phyloP scores from a whole-genome alignment of 2,797 vertebrate species.

The Sphenopsis melanotis region DNA sequence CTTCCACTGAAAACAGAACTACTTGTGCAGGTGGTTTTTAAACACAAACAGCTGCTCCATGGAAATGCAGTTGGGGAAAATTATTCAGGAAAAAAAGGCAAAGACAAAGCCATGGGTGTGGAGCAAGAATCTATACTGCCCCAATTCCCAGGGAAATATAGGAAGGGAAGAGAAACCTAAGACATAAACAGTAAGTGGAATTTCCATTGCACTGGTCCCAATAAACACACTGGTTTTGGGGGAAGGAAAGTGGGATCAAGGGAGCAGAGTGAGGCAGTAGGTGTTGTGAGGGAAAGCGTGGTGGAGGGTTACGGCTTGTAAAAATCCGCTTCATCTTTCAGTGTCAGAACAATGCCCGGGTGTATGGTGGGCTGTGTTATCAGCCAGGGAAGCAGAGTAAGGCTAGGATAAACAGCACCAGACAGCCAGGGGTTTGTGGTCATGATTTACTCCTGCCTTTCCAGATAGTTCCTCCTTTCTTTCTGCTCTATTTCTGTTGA shows the following conservation, averaged over 20 bases:
- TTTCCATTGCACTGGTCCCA: conserved; percentile 59
- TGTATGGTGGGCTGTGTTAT: conserved; percentile 62
- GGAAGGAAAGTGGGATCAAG: conserved; percentile 68
- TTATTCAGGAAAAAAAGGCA: not conserved
- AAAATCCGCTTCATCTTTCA: conserved; percentile 55
- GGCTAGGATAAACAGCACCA: conserved; percentile 30
- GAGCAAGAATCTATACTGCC: conserved; percentile 50
- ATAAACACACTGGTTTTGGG: conserved; percentile 59
- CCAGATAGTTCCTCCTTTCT: conserved; percentile 27
- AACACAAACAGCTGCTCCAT: conserved; percentile 74
- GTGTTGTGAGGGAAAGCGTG: conserved; percentile 53
- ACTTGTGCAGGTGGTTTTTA: conserved; percentile 76
- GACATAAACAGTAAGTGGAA: conserved; percentile 66
- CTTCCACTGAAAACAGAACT: conserved; percentile 72
- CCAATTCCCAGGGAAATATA: conserved; percentile 34
- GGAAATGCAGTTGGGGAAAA: conserved; percentile 64
- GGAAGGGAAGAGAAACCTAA: conserved; percentile 49
- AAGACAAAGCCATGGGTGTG: conserved; percentile 52
- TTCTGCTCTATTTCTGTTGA: not conserved
- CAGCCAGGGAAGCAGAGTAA: conserved; percentile 58
- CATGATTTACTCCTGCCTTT: not conserved
- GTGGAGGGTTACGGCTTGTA: not conserved
- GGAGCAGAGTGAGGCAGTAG: conserved; percentile 44
- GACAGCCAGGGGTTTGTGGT: not conserved
- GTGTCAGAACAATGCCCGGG: conserved; percentile 61